A percentile compares a stretch with the other conserved stretches of the same genome.
phyloP scores from a whole-genome alignment of 2,797 vertebrate species.

The Urophycis tenuis region DNA sequence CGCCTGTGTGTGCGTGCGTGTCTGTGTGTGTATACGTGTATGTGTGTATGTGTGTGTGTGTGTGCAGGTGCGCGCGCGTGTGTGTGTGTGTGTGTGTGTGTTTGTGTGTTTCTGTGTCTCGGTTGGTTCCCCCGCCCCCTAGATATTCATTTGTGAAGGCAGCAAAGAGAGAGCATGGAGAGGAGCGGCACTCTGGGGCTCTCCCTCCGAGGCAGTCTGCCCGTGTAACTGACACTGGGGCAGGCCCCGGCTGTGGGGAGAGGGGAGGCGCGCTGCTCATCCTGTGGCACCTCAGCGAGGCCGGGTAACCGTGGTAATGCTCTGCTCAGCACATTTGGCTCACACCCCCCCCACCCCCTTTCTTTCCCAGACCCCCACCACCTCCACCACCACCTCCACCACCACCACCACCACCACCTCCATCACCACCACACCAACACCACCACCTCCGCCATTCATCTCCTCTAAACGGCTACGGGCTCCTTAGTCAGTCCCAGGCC shows the following conservation, averaged over 20 bases:
- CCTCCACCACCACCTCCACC: slow-evolving; percentile 16
- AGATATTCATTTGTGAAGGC: neutral
- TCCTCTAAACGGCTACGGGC: slow-evolving; percentile 51
- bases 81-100: neutral
- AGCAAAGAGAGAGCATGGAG: neutral
- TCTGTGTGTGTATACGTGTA: neutral
- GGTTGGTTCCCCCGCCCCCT: neutral
- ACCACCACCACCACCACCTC: slow-evolving; percentile 13
- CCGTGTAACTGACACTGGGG: slow-evolving; percentile 48
- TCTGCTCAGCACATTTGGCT: slow-evolving; percentile 62
- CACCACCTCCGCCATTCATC: slow-evolving; percentile 43
- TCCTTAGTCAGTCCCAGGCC: slow-evolving; percentile 44
- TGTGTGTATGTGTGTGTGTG: neutral
- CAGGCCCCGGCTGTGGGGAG: slow-evolving; percentile 44
- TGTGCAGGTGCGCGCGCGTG: neutral
- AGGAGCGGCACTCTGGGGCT: slow-evolving; percentile 25
- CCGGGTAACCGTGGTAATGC: slow-evolving; percentile 53
- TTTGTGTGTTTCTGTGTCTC: neutral
- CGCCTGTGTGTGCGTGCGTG: neutral
- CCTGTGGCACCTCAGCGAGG: slow-evolving; percentile 33
- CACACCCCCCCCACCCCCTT: slow-evolving; percentile 39
- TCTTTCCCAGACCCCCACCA: neutral
- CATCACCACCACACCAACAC: slow-evolving; percentile 3
- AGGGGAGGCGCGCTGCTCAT: slow-evolving; percentile 49
- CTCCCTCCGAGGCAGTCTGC: slow-evolving; percentile 32